Evolutionary conservation across 2,113 vertebrate species (phyloP).

Genomic region (Periophthalmus modestus): DNA sequence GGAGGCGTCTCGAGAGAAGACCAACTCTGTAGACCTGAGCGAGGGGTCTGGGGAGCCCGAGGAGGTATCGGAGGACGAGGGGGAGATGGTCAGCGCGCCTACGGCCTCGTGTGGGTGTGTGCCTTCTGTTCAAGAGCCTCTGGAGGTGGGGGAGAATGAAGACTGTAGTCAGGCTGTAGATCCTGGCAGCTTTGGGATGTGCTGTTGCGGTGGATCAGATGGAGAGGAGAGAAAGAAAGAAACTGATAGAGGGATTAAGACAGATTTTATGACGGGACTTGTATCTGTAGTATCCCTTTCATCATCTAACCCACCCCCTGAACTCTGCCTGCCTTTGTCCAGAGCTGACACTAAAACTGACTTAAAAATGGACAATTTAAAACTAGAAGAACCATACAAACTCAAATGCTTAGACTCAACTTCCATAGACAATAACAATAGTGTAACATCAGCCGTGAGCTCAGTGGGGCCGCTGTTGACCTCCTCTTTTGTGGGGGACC

Average conservation of each 20-base stretch:
- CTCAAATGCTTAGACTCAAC: constrained; percentile 76
- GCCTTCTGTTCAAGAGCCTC: constrained; percentile 79
- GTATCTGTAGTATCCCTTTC: constrained; percentile 54
- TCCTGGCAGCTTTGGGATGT: constrained; percentile 65
- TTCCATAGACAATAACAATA: constrained; percentile 31
- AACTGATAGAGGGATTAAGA: constrained; percentile 14
- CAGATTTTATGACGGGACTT: constrained; percentile 47
- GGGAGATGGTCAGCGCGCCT: constrained; percentile 46
- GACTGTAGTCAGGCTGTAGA: constrained; percentile 88
- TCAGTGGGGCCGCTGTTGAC: constrained; percentile 51
- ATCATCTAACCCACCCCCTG: constrained; percentile 47
- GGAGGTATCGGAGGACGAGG: constrained; percentile 63
- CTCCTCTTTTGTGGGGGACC: constrained; percentile 53
- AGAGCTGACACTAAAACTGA: constrained; percentile 43
- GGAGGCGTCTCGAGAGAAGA: constrained; percentile 25
- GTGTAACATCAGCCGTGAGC: constrained; percentile 23
- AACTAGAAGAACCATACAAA: constrained; percentile 52
- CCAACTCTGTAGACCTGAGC: constrained; percentile 19
- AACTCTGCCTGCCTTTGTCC: constrained; percentile 69
- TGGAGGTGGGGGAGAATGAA: constrained; percentile 91
- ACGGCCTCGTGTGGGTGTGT: constrained; percentile 68
- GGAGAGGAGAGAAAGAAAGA: constrained; percentile 31
- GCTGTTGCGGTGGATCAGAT: constrained; percentile 65
- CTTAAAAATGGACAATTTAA: constrained; percentile 36
- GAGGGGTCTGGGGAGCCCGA: constrained; percentile 53